A percentile compares a stretch with the other conserved stretches of the same genome.
These are phyloP conservation scores for Epinotia ramella DNA, from an alignment of 2,888 invertebrate genomes.

Conservation along the genomic window DNA sequence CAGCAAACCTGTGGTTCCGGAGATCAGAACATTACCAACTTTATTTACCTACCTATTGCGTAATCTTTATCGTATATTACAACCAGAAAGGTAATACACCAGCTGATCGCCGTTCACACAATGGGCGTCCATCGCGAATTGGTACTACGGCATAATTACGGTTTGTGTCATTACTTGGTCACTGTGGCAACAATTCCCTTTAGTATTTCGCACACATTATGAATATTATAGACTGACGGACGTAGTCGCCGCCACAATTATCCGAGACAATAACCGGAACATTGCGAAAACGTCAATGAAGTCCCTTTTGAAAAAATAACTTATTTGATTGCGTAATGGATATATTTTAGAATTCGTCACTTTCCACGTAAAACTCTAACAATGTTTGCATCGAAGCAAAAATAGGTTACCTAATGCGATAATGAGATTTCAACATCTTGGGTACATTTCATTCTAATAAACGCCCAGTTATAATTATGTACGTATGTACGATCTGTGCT, in stretches of 20 bases:
- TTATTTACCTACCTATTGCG: neutral
- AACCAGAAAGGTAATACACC: neutral
- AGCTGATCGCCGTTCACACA: neutral
- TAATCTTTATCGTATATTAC: neutral
- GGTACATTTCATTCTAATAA: neutral
- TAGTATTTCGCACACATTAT: conserved; percentile 27
- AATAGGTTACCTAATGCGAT: neutral
- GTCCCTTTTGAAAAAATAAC: conserved; percentile 2
- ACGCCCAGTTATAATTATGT: too few relatives aligned
- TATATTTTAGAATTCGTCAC: neutral
- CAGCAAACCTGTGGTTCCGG: too few relatives aligned
- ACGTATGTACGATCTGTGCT: too few relatives aligned
- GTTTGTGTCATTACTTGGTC: conserved; percentile 28
- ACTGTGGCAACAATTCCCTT: conserved; percentile 33
- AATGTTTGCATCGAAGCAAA: neutral
- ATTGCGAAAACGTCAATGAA: conserved; percentile 3
- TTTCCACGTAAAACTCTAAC: neutral
- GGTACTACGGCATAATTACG: conserved; percentile 5
- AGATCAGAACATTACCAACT: neutral
- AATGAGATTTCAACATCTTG: neutral
- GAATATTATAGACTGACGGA: conserved; percentile 5
- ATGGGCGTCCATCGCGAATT: neutral
- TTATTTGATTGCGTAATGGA: conserved; percentile 11
- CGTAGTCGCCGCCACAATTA: conserved; percentile 22
- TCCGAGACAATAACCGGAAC: conserved; percentile 29